A percentile compares a stretch with the other conserved stretches of the same genome.
Evolutionary conservation across 1,140 invertebrate genomes (phyloP).

Genomic region (Cheumatopsyche charites): DNA sequence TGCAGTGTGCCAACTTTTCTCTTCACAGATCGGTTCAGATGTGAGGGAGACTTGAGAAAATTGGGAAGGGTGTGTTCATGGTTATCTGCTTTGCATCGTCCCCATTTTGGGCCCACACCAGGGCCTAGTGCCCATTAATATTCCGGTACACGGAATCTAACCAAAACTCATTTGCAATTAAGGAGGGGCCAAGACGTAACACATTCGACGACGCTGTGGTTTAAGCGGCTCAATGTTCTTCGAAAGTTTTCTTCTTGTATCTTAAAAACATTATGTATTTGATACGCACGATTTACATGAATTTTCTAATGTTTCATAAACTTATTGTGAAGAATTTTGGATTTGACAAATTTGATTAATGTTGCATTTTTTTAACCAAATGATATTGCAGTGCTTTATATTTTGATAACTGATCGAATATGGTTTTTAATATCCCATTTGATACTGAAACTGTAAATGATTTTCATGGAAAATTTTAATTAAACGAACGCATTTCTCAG

Average conservation of each 20-base stretch:
- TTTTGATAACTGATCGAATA: neutral
- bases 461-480: too few relatives aligned
- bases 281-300: neutral
- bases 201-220: slow-evolving; percentile 29
- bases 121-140: slow-evolving; percentile 44
- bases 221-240: neutral
- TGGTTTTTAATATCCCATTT: too few relatives aligned
- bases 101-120: slow-evolving; percentile 4
- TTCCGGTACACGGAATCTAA: slow-evolving; percentile 48
- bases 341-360: too few relatives aligned
- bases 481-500: too few relatives aligned
- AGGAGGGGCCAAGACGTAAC: slow-evolving; percentile 37
- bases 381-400: too few relatives aligned
- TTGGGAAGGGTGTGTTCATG: slow-evolving; percentile 17
- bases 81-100: slow-evolving; percentile 2
- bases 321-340: neutral
- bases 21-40: too few relatives aligned
- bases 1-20: too few relatives aligned
- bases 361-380: too few relatives aligned
- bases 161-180: slow-evolving; percentile 49
- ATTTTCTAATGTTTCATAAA: neutral
- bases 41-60: too few relatives aligned
- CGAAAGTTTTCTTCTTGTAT: neutral
- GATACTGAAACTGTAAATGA: too few relatives aligned
- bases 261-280: neutral